Conservation (phyloP, 1,140 invertebrate genomes). For the Drosophila albomicans region DNA sequence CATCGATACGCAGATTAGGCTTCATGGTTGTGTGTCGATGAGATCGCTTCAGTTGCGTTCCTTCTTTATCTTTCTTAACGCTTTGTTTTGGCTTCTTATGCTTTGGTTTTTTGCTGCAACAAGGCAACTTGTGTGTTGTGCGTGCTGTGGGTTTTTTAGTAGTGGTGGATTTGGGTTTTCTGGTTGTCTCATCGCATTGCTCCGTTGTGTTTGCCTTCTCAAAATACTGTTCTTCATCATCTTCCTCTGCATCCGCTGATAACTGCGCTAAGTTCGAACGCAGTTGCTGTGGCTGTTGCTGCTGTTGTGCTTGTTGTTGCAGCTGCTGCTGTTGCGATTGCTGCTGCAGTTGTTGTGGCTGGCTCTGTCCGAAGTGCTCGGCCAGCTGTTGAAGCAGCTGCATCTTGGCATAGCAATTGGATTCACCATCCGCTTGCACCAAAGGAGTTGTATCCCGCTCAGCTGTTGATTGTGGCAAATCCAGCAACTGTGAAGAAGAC, state of each 20-base stretch:
- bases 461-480: not conserved
- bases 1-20: conserved; percentile 42
- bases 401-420: conserved; percentile 29
- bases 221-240: not conserved
- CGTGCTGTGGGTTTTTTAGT: not conserved
- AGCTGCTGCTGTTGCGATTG: conserved; percentile 13
- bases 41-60: not conserved
- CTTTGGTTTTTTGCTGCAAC: conserved; percentile 38
- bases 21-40: conserved; percentile 4
- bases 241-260: not conserved
- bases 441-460: conserved; percentile 1
- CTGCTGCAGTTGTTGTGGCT: conserved; percentile 10
- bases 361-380: conserved; percentile 31
- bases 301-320: not conserved
- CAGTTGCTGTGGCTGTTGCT: conserved; percentile 8
- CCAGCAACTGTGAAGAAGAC: not conserved
- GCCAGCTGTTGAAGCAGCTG: conserved; percentile 57
- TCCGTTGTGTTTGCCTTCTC: not conserved
- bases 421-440: conserved; percentile 10
- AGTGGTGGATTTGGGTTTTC: not conserved
- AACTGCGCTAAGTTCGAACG: not conserved
- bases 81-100: not conserved
- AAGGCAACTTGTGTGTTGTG: conserved; percentile 34
- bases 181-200: not conserved
- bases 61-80: not conserved